Base-by-base conservation (phyloP, 1,140 invertebrate genomes). In the Drosophila grimshawi region DNA sequence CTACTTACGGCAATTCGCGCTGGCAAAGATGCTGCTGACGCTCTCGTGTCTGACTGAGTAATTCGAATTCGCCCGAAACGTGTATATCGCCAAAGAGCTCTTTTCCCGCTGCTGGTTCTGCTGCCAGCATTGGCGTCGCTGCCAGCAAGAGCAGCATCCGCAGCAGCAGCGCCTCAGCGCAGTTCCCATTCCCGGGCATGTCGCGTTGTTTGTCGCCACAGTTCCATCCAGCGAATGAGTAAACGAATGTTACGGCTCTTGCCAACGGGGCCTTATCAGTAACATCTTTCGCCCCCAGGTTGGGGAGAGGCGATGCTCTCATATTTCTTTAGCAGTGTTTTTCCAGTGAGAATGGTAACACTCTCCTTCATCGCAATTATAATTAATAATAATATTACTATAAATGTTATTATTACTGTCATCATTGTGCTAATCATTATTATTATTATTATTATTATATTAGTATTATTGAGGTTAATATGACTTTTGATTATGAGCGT, bases 1-100 rank as follows among this genome's bases (percentile, higher is more conserved):
- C 6, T 61, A 82, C 82, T 86, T 67, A 86, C 82, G 82, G 82
- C 62, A 82, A 45, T 49, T 86, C 82, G 1, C 82, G 82, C 51
- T 88, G 80, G 33, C 82, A 86, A 0, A 86, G 61, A 80, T 86
- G 80, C 10, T 76, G 61, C 52, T 74, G 65, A 48, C 76, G 65
- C 53, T 77, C 33, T 5, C 64, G 76, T 10, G 76, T 86, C 30
- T 65, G 61, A 43, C 82, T 86, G 4, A 86, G 68, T 2, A 80
- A 82, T 49, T 86, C 76, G 11, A 86, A 82, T 4, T 82, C 83
- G 3, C 43, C 62, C 19, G 57, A 27, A 41, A 41, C 56, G 10
- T 53, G 48, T 35, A 86, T 86, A 30, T 86, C 82, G 4, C 82
- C 82, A 32, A 53, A 86, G 1, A 86, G 83, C 39, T 86, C 64